phyloP scores from a whole-genome alignment of 1,140 invertebrate species.

The Limonius californicus region DNA sequence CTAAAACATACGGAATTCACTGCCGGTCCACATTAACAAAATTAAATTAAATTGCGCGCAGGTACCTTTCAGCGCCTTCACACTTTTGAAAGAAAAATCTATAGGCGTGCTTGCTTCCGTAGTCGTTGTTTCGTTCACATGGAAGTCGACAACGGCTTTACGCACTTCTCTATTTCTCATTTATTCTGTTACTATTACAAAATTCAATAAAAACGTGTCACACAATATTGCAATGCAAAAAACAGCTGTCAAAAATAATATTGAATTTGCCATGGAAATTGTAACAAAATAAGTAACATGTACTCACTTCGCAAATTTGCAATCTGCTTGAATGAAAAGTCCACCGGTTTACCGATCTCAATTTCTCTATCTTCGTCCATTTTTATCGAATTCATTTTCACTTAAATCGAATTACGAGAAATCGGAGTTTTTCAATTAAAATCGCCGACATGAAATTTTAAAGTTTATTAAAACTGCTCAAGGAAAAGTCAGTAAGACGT shows the following conservation, averaged over 20 bases:
- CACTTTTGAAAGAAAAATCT: conserved; percentile 22
- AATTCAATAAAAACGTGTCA: too few relatives aligned
- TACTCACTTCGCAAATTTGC: conserved; percentile 28
- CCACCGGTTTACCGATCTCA: conserved; percentile 26
- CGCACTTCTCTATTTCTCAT: neutral
- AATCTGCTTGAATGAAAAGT: conserved; percentile 36
- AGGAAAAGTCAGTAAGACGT: too few relatives aligned
- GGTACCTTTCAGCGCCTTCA: conserved; percentile 19
- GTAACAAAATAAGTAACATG: too few relatives aligned
- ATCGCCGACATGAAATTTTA: too few relatives aligned
- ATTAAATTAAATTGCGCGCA: neutral
- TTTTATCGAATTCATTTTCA: neutral
- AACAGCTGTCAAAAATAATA: neutral
- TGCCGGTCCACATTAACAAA: too few relatives aligned
- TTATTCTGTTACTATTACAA: neutral
- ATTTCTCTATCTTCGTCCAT: neutral
- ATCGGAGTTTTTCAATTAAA: too few relatives aligned
- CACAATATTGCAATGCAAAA: too few relatives aligned
- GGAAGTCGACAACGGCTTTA: conserved; percentile 21
- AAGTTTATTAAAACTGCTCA: too few relatives aligned
- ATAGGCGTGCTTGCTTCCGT: neutral
- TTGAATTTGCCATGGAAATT: neutral
- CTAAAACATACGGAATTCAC: conserved; percentile 4
- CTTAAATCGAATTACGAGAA: too few relatives aligned
- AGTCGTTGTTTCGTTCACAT: conserved; percentile 22